Conservation (phyloP, 2,797 vertebrate genomes). For the Discoglossus pictus region DNA sequence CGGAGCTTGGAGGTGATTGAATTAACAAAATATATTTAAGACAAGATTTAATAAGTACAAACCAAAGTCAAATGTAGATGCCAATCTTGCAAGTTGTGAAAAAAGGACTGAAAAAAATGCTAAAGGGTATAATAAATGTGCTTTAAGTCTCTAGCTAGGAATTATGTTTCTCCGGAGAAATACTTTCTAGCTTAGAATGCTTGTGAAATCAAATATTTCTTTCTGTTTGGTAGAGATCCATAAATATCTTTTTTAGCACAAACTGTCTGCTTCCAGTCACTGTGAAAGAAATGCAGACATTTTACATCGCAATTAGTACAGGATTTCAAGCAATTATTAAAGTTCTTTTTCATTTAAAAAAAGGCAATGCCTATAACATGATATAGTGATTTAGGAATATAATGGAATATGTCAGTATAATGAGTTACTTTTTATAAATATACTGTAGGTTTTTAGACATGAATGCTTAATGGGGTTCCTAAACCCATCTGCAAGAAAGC, state of each 20-base stretch:
- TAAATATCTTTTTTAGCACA: constrained; percentile 18
- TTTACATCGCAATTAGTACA: not conserved
- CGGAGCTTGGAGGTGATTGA: constrained; percentile 17
- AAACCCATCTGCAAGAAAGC: too few relatives aligned
- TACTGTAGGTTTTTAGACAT: too few relatives aligned
- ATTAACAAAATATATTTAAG: constrained; percentile 34
- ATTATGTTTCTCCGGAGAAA: constrained; percentile 37
- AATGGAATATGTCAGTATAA: not conserved
- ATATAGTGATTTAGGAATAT: not conserved
- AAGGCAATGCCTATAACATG: not conserved
- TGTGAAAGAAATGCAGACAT: not conserved
- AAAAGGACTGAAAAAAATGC: constrained; percentile 20
- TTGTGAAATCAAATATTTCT: constrained; percentile 15
- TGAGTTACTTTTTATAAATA: too few relatives aligned
- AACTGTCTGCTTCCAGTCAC: not conserved
- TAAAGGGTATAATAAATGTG: constrained; percentile 37
- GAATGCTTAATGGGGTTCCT: too few relatives aligned
- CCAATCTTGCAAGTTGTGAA: constrained; percentile 11
- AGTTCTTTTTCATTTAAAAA: not conserved
- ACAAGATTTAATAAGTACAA: constrained; percentile 37
- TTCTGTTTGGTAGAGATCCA: not conserved
- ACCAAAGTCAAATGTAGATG: constrained; percentile 35
- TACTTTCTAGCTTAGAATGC: constrained; percentile 28
- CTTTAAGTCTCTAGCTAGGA: constrained; percentile 2
- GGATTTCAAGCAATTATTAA: constrained; percentile 1